These are phyloP conservation scores for Aurelia coerulea DNA, from an alignment of 30 jellyfish, hydroid and myxozoan genomes.

Conservation along the genomic window DNA sequence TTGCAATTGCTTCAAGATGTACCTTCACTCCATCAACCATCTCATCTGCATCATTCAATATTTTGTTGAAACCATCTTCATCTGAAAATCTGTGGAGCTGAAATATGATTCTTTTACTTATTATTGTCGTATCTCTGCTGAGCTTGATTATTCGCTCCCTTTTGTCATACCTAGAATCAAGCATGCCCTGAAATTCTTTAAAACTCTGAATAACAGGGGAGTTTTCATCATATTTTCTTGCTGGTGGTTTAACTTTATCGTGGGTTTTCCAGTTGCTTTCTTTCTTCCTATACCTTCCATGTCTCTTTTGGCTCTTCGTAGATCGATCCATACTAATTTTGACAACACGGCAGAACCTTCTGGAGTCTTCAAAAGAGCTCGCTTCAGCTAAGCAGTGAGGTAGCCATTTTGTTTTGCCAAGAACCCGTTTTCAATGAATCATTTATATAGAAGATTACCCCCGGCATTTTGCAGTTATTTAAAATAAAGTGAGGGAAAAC, in stretches of 20 bases:
- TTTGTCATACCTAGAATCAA: constrained; percentile 74
- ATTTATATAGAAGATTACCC: no score
- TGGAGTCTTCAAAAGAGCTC: no score
- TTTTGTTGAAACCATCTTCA: constrained; percentile 24
- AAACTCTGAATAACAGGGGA: constrained; percentile 49
- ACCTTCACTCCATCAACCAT: constrained; percentile 40
- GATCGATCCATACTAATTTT: no score
- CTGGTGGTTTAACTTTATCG: no score
- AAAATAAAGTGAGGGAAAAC: background rate
- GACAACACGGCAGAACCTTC: no score
- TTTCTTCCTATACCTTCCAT: no score
- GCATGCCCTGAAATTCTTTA: constrained; percentile 50
- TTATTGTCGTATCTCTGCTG: constrained; percentile 81
- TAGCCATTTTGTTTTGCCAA: no score
- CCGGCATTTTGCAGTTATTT: no score
- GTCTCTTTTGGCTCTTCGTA: no score
- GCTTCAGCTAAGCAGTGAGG: no score
- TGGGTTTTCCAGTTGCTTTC: no score
- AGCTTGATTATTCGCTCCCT: constrained; percentile 77
- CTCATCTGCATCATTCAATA: constrained; percentile 49
- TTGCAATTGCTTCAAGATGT: constrained; percentile 44
- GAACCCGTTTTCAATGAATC: no score
- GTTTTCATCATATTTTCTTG: constrained; percentile 13
- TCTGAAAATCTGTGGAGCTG: constrained; percentile 63
- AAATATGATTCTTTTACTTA: constrained; percentile 77